These are phyloP conservation scores for Orchesella flavescens DNA, from an alignment of 2,888 invertebrate genomes.

Conservation along the genomic window DNA sequence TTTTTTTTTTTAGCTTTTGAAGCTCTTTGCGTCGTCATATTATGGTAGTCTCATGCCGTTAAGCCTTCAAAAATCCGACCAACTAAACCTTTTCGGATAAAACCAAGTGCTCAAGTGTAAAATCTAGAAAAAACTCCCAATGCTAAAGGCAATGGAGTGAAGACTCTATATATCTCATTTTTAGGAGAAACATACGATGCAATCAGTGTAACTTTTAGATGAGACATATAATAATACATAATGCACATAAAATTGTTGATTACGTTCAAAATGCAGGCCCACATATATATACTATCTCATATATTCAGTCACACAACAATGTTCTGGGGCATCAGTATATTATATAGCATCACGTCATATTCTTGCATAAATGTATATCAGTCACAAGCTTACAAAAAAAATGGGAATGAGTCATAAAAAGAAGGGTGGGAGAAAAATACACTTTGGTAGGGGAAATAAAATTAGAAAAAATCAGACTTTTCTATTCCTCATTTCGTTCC, in stretches of 20 bases:
- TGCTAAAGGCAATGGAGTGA: background rate
- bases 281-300: background rate
- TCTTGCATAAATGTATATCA: background rate
- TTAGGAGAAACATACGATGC: constrained; percentile 50
- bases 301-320: background rate
- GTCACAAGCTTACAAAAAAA: constrained; percentile 32
- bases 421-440: constrained; percentile 71
- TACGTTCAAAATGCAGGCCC: background rate
- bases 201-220: constrained; percentile 46
- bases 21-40: background rate
- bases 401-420: constrained; percentile 69
- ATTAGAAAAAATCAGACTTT: constrained; percentile 70
- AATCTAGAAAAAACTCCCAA: constrained; percentile 32
- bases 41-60: background rate
- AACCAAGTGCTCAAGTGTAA: constrained; percentile 36
- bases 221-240: constrained; percentile 1
- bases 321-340: background rate
- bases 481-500: constrained; percentile 47
- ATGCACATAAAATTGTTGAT: constrained; percentile 14
- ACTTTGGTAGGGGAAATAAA: constrained; percentile 70
- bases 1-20: constrained; percentile 15
- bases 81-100: constrained; percentile 12
- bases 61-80: constrained; percentile 8
- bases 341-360: background rate
- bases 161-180: background rate